phyloP scores from a whole-genome alignment of 1,140 invertebrate genomes.

The Epicauta chinensis region DNA sequence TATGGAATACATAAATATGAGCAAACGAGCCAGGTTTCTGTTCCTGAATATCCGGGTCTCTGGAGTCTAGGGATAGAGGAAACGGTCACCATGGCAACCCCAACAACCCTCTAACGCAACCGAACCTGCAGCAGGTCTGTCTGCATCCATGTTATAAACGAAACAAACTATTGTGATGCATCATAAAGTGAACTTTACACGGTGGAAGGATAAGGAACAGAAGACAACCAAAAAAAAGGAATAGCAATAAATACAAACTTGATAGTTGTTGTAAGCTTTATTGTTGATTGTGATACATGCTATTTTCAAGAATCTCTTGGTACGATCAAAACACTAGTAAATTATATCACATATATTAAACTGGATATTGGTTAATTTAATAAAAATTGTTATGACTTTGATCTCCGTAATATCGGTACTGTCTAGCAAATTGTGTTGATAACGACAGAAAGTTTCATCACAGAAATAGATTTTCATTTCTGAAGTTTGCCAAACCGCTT shows the following conservation, averaged over 20 bases:
- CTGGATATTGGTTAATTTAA: too few relatives aligned
- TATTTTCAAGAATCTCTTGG: too few relatives aligned
- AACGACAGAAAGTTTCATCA: too few relatives aligned
- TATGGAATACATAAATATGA: constrained; percentile 23
- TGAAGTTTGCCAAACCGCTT: constrained; percentile 4
- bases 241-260: background rate
- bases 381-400: too few relatives aligned
- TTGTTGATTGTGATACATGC: too few relatives aligned
- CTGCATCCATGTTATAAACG: constrained; percentile 13
- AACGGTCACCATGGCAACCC: constrained; percentile 14
- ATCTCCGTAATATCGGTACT: too few relatives aligned
- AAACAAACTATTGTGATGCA: constrained; percentile 5
- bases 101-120: constrained; percentile 15
- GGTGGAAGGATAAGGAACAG: background rate
- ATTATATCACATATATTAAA: too few relatives aligned
- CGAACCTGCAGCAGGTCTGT: constrained; percentile 11
- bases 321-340: too few relatives aligned
- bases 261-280: background rate
- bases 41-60: constrained; percentile 23
- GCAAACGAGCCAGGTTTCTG: constrained; percentile 14
- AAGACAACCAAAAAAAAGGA: background rate
- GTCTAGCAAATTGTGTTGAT: too few relatives aligned
- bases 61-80: constrained; percentile 17
- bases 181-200: constrained; percentile 1
- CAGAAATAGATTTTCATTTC: too few relatives aligned